Evolutionary conservation across 2,113 vertebrate species (phyloP).

Genomic region (Peucedramus taeniatus): DNA sequence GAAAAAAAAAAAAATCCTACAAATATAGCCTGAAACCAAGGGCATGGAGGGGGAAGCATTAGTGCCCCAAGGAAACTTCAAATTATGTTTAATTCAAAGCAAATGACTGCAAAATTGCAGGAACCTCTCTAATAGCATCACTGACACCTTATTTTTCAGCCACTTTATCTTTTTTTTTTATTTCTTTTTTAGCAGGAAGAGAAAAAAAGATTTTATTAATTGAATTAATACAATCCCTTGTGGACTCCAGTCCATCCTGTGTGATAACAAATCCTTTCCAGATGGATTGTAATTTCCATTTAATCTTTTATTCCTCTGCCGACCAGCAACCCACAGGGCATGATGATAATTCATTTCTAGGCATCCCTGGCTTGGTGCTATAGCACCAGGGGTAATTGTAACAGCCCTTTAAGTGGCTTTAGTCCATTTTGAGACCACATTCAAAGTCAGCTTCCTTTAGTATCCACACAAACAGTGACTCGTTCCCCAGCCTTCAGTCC

Average conservation of each 20-base stretch:
- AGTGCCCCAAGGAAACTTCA: not conserved
- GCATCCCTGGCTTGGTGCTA: not conserved
- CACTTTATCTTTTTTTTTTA: not conserved
- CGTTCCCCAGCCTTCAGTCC: accelerated
- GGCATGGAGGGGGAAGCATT: not conserved
- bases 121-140: slow-evolving; percentile 11
- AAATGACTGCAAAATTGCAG: slow-evolving; percentile 16
- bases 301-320: not conserved
- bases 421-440: not conserved
- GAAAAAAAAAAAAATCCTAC: not conserved
- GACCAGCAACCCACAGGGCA: not conserved
- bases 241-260: slow-evolving; percentile 27
- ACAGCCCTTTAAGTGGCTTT: not conserved
- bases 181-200: not conserved
- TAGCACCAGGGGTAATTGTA: not conserved
- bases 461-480: not conserved
- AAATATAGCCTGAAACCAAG: not conserved
- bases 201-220: slow-evolving; percentile 47
- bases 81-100: not conserved
- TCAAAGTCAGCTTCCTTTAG: not conserved
- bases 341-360: not conserved
- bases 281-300: slow-evolving; percentile 33
- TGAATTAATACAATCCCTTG: slow-evolving; percentile 49
- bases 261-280: slow-evolving; percentile 47
- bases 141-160: slow-evolving; percentile 9